Evolutionary conservation across 2,888 invertebrate species (phyloP).

Genomic region (Ferdinandea cuprea): DNA sequence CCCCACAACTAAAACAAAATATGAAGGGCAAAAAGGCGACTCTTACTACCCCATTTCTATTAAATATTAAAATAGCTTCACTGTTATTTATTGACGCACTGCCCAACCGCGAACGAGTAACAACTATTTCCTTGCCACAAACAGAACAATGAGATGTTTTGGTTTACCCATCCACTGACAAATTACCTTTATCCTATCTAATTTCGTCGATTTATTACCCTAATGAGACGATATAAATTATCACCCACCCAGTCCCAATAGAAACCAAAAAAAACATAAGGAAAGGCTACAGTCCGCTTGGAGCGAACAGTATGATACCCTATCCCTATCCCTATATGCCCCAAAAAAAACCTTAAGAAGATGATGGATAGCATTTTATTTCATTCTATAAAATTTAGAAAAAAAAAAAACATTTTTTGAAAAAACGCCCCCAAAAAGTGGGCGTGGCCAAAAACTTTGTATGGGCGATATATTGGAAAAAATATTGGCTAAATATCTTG

Average conservation of each 20-base stretch:
- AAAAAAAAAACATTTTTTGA: no score
- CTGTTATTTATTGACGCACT: conserved; percentile 45
- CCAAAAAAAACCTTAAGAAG: no score
- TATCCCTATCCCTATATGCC: no score
- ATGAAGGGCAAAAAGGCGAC: conserved; percentile 3
- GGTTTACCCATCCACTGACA: conserved; percentile 35
- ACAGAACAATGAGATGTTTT: conserved; percentile 35
- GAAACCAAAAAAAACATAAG: neutral
- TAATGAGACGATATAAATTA: conserved; percentile 64
- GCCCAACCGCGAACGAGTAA: neutral
- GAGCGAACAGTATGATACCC: no score
- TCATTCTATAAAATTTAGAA: no score
- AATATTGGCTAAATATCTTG: no score
- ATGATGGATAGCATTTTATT: no score
- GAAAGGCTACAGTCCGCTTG: no score
- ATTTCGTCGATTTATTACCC: conserved; percentile 61
- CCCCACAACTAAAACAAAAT: neutral
- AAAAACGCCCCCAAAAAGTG: no score
- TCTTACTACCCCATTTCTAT: conserved; percentile 31
- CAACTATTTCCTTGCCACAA: conserved; percentile 14
- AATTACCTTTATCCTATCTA: conserved; percentile 60
- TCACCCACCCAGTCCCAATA: neutral
- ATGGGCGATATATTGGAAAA: no score
- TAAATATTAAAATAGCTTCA: conserved; percentile 51
- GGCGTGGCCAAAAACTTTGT: no score